These are phyloP conservation scores for Oryzias sinensis DNA, from an alignment of 2,797 vertebrate species.

Conservation along the genomic window DNA sequence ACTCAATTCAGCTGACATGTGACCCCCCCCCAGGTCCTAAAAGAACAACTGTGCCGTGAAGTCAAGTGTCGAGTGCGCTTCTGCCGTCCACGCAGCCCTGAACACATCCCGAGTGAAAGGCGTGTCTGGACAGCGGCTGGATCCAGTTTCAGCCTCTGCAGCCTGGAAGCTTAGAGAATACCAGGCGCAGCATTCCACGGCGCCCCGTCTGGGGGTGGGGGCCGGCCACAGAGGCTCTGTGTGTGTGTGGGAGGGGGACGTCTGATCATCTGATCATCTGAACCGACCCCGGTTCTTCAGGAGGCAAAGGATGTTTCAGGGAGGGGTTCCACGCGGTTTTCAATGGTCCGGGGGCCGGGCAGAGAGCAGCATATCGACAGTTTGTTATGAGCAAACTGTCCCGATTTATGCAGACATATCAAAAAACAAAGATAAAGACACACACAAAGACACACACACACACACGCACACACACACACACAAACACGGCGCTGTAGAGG, in stretches of 20 bases:
- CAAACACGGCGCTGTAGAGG: too few relatives aligned
- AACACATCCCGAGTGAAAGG: constrained; percentile 58
- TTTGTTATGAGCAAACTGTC: too few relatives aligned
- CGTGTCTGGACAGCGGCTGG: constrained; percentile 73
- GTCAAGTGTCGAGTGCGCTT: constrained; percentile 47
- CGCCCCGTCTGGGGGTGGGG: constrained; percentile 60
- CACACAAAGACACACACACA: too few relatives aligned
- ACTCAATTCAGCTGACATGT: too few relatives aligned
- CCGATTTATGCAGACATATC: too few relatives aligned
- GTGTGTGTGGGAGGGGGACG: constrained; percentile 34
- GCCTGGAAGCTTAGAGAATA: constrained; percentile 64
- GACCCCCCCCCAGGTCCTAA: neutral
- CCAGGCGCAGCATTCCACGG: constrained; percentile 74
- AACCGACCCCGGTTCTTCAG: constrained; percentile 37
- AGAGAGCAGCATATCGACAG: too few relatives aligned
- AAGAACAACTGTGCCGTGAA: constrained; percentile 13
- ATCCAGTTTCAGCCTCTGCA: constrained; percentile 66
- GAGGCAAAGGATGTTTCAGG: constrained; percentile 30
- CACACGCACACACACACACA: too few relatives aligned
- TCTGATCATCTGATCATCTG: constrained; percentile 41
- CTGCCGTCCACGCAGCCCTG: constrained; percentile 40
- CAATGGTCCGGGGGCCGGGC: too few relatives aligned
- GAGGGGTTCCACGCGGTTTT: too few relatives aligned
- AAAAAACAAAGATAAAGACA: too few relatives aligned
- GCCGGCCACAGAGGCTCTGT: constrained; percentile 56